These are phyloP conservation scores for Miichthys miiuy DNA, from an alignment of 2,797 vertebrate genomes.

Conservation along the genomic window DNA sequence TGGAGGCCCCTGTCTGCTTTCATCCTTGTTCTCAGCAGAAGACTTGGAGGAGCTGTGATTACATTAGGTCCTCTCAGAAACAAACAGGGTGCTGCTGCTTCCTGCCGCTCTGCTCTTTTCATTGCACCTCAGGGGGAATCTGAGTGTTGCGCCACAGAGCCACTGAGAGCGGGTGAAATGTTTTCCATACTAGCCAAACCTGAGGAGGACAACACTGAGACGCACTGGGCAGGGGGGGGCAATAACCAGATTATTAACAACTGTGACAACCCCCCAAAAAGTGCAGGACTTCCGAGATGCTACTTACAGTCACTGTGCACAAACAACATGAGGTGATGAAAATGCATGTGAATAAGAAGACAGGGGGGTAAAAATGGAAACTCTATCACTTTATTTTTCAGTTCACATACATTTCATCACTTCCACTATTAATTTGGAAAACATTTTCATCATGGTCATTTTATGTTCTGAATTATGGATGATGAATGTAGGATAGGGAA, in stretches of 20 bases:
- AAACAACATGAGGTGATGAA: too few relatives aligned
- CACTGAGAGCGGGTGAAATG: background rate
- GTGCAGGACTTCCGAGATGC: too few relatives aligned
- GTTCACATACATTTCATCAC: too few relatives aligned
- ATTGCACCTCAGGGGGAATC: constrained; percentile 26
- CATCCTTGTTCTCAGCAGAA: constrained; percentile 29
- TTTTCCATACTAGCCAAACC: background rate
- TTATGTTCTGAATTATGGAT: too few relatives aligned
- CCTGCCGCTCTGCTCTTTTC: constrained; percentile 30
- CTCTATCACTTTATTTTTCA: too few relatives aligned
- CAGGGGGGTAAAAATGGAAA: too few relatives aligned
- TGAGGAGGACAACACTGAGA: background rate
- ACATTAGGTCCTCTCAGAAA: constrained; percentile 13
- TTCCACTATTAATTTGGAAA: too few relatives aligned
- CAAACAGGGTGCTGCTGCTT: constrained; percentile 5
- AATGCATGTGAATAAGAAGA: too few relatives aligned
- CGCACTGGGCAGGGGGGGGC: background rate
- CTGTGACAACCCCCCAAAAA: background rate
- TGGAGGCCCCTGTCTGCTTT: constrained; percentile 14
- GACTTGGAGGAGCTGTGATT: constrained; percentile 28
- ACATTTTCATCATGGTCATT: too few relatives aligned
- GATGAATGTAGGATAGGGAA: too few relatives aligned
- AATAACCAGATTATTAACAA: background rate
- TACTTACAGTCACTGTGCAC: too few relatives aligned
- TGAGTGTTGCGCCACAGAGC: constrained; percentile 3